These are phyloP conservation scores for Mesaphorura yosii DNA, from an alignment of 1,140 invertebrate species.

Conservation along the genomic window DNA sequence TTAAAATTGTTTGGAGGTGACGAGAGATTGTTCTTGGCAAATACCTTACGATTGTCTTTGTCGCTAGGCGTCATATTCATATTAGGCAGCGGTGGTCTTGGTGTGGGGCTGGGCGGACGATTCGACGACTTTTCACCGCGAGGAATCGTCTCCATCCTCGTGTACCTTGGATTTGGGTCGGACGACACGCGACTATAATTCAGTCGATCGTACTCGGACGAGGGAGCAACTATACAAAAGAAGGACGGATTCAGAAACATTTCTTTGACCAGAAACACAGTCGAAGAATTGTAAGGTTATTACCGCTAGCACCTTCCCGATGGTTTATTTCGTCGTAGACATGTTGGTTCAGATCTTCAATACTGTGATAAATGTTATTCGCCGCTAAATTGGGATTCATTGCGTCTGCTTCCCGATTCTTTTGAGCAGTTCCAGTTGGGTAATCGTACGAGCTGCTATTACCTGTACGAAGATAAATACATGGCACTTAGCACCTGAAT, in stretches of 20 bases:
- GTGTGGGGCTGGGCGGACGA: no score
- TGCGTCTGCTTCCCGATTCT: conserved; percentile 69
- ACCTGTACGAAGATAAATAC: conserved; percentile 26
- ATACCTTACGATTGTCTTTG: no score
- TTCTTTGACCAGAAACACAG: neutral
- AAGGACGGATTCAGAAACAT: neutral
- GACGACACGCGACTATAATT: conserved; percentile 69
- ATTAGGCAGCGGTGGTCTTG: no score
- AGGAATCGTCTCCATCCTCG: conserved; percentile 47
- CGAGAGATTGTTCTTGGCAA: no score
- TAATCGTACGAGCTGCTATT: conserved; percentile 41
- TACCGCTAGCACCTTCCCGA: neutral
- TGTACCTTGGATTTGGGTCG: conserved; percentile 62
- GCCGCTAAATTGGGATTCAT: conserved; percentile 59
- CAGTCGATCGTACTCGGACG: conserved; percentile 72
- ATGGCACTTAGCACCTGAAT: neutral
- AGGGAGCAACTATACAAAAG: conserved; percentile 38
- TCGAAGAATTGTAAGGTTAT: neutral
- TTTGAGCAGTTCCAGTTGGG: conserved; percentile 43
- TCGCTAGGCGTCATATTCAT: no score
- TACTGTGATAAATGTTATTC: conserved; percentile 60
- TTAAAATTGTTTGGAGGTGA: no score
- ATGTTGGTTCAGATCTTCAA: conserved; percentile 61
- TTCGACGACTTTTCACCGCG: no score
- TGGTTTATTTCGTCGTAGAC: conserved; percentile 86